Evolutionary conservation across 2,888 invertebrate species (phyloP).

Genomic region (Erpobdella octoculata): DNA sequence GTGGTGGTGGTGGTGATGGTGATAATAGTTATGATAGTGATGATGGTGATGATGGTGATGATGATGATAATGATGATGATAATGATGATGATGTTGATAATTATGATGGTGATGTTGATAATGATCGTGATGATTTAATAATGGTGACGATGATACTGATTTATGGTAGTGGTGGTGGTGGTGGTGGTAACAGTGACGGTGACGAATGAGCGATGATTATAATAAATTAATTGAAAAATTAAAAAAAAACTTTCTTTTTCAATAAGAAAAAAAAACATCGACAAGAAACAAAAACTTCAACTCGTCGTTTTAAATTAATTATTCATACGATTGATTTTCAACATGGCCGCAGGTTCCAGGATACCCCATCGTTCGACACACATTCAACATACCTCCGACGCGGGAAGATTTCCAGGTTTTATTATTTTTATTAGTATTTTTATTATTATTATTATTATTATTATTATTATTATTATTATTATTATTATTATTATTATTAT

Average conservation of each 20-base stretch:
- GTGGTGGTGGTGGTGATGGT: background rate
- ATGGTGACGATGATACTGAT: no score
- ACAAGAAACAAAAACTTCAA: no score
- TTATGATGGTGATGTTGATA: no score
- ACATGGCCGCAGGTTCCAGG: background rate
- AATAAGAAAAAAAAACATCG: no score
- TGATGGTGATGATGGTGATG: conserved; percentile 14
- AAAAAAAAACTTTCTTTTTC: no score
- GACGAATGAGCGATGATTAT: no score
- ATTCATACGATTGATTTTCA: background rate
- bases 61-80: conserved; percentile 17
- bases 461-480: background rate
- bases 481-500: background rate
- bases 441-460: conserved; percentile 5
- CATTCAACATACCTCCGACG: conserved; percentile 18
- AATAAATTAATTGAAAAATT: no score
- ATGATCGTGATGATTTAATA: no score
- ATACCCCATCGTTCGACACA: background rate
- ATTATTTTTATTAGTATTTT: background rate
- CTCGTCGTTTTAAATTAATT: no score
- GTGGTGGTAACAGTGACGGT: no score
- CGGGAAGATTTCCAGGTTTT: conserved; percentile 13
- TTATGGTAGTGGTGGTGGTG: no score
- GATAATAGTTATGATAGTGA: conserved; percentile 6
- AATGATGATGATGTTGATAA: conserved; percentile 15